A percentile compares a stretch with the other conserved stretches of the same genome.
These are phyloP conservation scores for Equus przewalskii DNA, from an alignment of 2,113 vertebrate species.

Conservation along the genomic window DNA sequence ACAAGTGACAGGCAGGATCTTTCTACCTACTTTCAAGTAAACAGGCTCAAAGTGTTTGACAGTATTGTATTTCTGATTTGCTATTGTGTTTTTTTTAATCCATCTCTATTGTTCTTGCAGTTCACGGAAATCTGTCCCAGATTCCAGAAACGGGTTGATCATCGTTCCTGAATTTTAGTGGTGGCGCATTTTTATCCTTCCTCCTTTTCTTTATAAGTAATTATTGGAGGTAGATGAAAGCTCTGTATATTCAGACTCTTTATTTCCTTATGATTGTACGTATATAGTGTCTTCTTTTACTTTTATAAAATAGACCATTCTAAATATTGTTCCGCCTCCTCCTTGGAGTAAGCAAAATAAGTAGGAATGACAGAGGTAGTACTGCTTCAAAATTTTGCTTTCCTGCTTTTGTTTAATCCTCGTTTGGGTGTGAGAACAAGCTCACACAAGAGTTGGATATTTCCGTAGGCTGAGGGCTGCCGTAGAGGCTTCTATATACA, in stretches of 20 bases:
- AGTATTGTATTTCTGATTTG: neutral
- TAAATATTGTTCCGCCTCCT: neutral
- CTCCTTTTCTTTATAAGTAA: neutral
- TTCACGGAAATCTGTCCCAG: neutral
- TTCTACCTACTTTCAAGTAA: neutral
- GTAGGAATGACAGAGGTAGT: neutral
- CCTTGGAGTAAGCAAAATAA: neutral
- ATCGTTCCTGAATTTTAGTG: neutral
- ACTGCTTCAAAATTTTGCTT: neutral
- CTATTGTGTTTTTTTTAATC: neutral
- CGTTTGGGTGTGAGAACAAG: neutral
- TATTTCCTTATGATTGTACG: neutral
- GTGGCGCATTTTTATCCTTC: neutral
- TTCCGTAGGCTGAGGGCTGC: neutral
- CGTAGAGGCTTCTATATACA: fast-evolving
- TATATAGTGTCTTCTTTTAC: neutral
- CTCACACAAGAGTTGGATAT: neutral
- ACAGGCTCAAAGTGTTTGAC: neutral
- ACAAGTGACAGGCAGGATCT: neutral
- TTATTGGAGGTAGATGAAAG: neutral
- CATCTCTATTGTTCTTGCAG: neutral
- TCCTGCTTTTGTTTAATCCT: neutral
- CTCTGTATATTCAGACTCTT: neutral
- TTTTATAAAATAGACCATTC: neutral
- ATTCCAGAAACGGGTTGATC: neutral